Evolutionary conservation across 2,797 vertebrate genomes (phyloP).

Genomic region (Bufotes viridis): DNA sequence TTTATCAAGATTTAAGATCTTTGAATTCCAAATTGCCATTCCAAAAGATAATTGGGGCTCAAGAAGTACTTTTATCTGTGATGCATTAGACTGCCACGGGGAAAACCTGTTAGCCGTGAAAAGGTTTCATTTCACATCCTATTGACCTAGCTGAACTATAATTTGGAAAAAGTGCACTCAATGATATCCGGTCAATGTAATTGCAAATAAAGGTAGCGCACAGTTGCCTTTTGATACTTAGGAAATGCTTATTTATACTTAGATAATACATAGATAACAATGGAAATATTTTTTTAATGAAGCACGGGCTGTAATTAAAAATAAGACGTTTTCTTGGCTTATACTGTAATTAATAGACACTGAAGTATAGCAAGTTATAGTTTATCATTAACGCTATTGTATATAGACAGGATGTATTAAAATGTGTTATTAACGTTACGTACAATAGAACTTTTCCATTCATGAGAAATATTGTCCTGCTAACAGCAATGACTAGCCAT

Average conservation of each 20-base stretch:
- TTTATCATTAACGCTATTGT: constrained; percentile 69
- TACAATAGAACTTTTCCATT: constrained; percentile 62
- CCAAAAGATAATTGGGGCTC: constrained; percentile 62
- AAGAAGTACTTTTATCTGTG: constrained; percentile 64
- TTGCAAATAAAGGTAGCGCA: constrained; percentile 69
- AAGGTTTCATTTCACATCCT: constrained; percentile 66
- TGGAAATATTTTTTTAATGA: constrained; percentile 68
- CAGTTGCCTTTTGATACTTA: constrained; percentile 74
- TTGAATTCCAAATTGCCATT: constrained; percentile 59
- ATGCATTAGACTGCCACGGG: constrained; percentile 62
- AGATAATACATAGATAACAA: constrained; percentile 72
- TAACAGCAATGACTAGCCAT: constrained; percentile 65
- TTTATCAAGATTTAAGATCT: constrained; percentile 67
- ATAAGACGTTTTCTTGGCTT: constrained; percentile 66
- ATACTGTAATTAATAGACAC: constrained; percentile 69
- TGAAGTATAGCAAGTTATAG: constrained; percentile 60
- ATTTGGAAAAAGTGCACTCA: constrained; percentile 71
- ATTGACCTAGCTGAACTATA: constrained; percentile 67
- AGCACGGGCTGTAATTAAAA: constrained; percentile 73
- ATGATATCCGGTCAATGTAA: constrained; percentile 66
- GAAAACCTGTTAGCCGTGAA: constrained; percentile 62
- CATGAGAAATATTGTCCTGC: constrained; percentile 55
- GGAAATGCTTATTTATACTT: constrained; percentile 26
- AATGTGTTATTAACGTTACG: constrained; percentile 66
- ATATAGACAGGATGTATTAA: constrained; percentile 67